phyloP scores from a whole-genome alignment of 2,797 vertebrate species.

The Vultur gryphus region DNA sequence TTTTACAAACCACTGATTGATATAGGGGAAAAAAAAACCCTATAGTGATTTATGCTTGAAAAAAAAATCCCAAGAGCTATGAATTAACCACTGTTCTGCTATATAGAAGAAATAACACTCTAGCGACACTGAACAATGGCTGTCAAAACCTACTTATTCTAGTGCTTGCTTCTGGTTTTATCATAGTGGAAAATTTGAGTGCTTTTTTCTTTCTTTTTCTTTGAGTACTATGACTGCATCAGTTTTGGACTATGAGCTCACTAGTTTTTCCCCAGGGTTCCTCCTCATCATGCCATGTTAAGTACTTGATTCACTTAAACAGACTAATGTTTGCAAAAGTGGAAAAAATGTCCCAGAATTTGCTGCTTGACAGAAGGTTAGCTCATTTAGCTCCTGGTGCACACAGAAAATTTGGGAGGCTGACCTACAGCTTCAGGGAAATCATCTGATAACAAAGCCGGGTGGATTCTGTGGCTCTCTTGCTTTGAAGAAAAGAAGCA shows the following conservation, averaged over 20 bases:
- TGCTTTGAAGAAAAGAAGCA: neutral
- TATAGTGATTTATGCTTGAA: slow-evolving; percentile 60
- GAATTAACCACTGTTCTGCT: slow-evolving; percentile 73
- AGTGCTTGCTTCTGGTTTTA: slow-evolving; percentile 77
- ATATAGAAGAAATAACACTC: slow-evolving; percentile 38
- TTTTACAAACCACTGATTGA: slow-evolving; percentile 72
- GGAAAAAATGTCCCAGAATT: slow-evolving; percentile 60
- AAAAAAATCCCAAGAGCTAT: slow-evolving; percentile 61
- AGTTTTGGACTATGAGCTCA: slow-evolving; percentile 75
- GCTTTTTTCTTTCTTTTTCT: slow-evolving; percentile 63
- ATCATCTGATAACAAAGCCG: neutral
- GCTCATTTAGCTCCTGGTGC: slow-evolving; percentile 32
- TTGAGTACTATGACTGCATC: slow-evolving; percentile 68
- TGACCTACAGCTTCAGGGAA: neutral
- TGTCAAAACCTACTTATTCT: slow-evolving; percentile 67
- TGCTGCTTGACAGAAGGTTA: slow-evolving; percentile 46
- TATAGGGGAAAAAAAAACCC: slow-evolving; percentile 22
- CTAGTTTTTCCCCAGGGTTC: slow-evolving; percentile 54
- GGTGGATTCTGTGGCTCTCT: neutral
- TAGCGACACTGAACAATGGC: slow-evolving; percentile 64
- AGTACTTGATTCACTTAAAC: slow-evolving; percentile 67
- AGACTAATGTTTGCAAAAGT: slow-evolving; percentile 50
- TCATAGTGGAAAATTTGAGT: slow-evolving; percentile 81
- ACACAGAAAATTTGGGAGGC: neutral
- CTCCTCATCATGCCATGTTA: slow-evolving; percentile 64